Evolutionary conservation across 1,140 invertebrate genomes (phyloP), one percentile per base, ranked within the genome.

Genomic region (Leptoteleia sp.): DNA sequence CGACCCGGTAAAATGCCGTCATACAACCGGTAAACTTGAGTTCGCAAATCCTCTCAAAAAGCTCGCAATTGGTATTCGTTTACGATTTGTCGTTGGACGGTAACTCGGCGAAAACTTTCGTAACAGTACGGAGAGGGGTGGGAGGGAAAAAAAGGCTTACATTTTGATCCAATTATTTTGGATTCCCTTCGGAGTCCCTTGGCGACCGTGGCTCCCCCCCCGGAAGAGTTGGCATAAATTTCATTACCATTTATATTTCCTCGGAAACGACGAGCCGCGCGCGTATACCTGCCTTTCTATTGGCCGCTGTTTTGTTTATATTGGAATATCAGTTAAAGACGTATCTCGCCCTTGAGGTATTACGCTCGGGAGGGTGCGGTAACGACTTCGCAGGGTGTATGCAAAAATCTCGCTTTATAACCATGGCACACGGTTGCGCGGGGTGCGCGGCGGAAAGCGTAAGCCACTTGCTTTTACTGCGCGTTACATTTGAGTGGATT

Each of bases 361-460:
- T 78, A 71, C 37, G 47, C 31, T 40, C 54, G 64, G 27, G 12
- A 62, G 48, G 50, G 64, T 64, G 57, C 33, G 22, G 48, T 57
- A 64, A 79, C 38, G 72, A 64, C 52, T 62, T 79, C 12, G 42
- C 47, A 45, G 48, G 29, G 61, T 76, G 68, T 81, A 82, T 80
- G 68, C 64, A 81, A 82, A 83, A 83, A 77, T 84, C 54, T 79
- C 67, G 54, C 62, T 78, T 81, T 72, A 84, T 79, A 47, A 65
- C 59, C 50, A 40, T 31, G 37, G 52, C 80, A 83, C 80, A 81
- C 68, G 79, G 35, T 75, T 65, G 61, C 57, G 3, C 62, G 47
- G 27, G 70, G 77, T 81, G 81, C 54, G 73, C 61, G 54, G 50
- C 55, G 65, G 62, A 76, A 72, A 67, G 43, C 31, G 59, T 62